Evolutionary conservation across 2,797 vertebrate species (phyloP).

Genomic region (Eurystomus glaucurus): DNA sequence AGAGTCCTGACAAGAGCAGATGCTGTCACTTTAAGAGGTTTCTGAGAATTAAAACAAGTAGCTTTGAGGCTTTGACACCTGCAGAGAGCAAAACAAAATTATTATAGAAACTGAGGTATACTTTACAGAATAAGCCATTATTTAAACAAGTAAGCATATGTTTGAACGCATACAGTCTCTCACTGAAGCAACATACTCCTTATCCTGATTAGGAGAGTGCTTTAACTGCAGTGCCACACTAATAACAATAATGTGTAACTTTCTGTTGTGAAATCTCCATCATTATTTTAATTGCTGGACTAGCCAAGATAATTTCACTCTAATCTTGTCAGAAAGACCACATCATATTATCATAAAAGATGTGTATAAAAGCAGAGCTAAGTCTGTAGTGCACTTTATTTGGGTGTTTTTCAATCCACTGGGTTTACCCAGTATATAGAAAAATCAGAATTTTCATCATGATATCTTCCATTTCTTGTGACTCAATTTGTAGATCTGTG

Average conservation of each 20-base stretch:
- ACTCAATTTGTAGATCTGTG: background rate
- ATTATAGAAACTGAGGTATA: background rate
- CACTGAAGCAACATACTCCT: background rate
- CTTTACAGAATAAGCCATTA: background rate
- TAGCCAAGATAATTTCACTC: background rate
- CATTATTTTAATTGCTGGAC: background rate
- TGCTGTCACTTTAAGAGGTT: conserved; percentile 51
- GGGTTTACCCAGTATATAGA: background rate
- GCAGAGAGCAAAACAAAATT: conserved; percentile 1
- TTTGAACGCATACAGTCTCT: background rate
- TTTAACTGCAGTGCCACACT: background rate
- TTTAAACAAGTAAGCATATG: background rate
- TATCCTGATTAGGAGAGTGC: background rate
- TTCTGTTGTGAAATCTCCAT: background rate
- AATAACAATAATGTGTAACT: background rate
- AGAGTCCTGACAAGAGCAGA: conserved; percentile 52
- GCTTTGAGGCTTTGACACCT: conserved; percentile 44
- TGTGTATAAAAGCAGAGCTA: background rate
- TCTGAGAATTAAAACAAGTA: conserved; percentile 65
- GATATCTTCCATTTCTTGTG: background rate
- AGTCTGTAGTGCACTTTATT: background rate
- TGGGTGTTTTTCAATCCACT: background rate
- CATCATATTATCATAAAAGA: background rate
- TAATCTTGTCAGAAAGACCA: background rate
- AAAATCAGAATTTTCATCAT: background rate